phyloP scores from a whole-genome alignment of 2,797 vertebrate species.

The Pempheris klunzingeri region DNA sequence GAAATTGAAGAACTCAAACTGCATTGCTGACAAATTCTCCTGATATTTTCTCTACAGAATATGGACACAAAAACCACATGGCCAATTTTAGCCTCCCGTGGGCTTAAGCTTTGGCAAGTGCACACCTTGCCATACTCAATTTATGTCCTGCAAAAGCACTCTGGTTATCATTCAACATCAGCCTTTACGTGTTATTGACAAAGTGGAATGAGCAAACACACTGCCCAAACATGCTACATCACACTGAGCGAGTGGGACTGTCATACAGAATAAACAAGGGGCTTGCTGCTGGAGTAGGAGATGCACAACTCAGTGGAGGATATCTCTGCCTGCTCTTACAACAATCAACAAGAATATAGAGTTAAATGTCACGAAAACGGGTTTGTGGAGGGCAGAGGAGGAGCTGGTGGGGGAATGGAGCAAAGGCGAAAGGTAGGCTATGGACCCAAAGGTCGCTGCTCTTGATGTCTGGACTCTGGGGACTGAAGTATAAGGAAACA shows the following conservation, averaged over 20 bases:
- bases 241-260: constrained; percentile 81
- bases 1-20: not conserved
- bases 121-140: constrained; percentile 59
- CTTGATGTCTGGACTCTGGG: constrained; percentile 72
- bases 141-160: constrained; percentile 55
- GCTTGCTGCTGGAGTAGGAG: constrained; percentile 52
- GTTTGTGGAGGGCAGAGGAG: not conserved
- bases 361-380: constrained; percentile 53
- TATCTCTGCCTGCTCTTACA: constrained; percentile 62
- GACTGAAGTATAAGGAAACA: constrained; percentile 80
- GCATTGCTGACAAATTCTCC: not conserved
- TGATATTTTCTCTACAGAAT: constrained; percentile 13
- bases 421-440: constrained; percentile 48
- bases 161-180: constrained; percentile 83
- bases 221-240: constrained; percentile 83
- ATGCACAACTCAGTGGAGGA: constrained; percentile 64
- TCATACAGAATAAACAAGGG: constrained; percentile 82
- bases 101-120: constrained; percentile 40
- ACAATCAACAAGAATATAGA: constrained; percentile 67
- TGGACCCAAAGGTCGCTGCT: constrained; percentile 70
- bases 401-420: constrained; percentile 30
- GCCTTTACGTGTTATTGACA: constrained; percentile 83
- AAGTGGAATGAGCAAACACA: constrained; percentile 83
- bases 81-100: constrained; percentile 17
- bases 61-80: constrained; percentile 37